phyloP scores from a whole-genome alignment of 37 sponge, comb jelly and placozoan genomes.

The Halisarca cf. caerulea region DNA sequence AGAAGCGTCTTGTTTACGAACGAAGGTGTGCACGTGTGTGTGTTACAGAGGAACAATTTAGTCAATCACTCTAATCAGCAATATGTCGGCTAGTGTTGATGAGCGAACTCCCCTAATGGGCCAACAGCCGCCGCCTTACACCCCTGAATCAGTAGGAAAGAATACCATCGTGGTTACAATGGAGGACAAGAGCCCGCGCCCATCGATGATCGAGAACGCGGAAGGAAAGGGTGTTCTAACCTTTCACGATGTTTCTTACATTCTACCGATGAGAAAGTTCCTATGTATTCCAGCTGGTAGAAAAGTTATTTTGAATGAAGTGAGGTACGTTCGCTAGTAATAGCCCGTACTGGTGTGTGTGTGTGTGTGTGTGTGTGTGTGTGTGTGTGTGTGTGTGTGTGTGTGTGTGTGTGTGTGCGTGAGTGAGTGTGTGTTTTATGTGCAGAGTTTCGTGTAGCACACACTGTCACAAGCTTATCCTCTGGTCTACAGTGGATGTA shows the following conservation, averaged over 20 bases:
- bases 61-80: no score
- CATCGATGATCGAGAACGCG: no score
- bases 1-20: no score
- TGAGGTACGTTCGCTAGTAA: background rate
- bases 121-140: no score
- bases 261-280: background rate
- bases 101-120: no score
- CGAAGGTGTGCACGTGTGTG: no score
- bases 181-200: no score
- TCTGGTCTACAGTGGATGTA: background rate
- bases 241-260: slow-evolving; percentile 7
- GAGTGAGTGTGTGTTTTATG: slow-evolving; percentile 15
- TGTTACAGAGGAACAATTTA: no score
- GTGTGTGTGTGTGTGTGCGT: slow-evolving; percentile 30
- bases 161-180: no score
- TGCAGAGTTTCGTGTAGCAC: background rate
- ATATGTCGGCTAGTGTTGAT: no score
- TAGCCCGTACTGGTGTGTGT: background rate
- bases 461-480: no score
- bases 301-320: slow-evolving; percentile 4
- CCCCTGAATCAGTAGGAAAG: no score
- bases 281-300: background rate
- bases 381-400: slow-evolving; percentile 28
- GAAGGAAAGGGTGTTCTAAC: slow-evolving; percentile 2
- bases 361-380: slow-evolving; percentile 12